Evolutionary conservation across 2,888 invertebrate species (phyloP).

Genomic region (Elgonia sp.): DNA sequence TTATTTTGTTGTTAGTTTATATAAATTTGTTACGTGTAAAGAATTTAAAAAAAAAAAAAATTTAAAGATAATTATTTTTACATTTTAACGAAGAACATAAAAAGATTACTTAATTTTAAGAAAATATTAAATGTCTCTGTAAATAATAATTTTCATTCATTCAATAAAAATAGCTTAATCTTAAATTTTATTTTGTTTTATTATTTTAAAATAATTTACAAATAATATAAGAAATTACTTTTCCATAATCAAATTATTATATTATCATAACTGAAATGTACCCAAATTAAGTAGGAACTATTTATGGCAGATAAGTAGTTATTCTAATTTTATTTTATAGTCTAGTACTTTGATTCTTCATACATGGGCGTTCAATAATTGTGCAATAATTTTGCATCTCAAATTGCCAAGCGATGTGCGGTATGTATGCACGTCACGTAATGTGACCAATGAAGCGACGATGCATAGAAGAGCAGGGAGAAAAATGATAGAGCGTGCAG

Average conservation of each 20-base stretch:
- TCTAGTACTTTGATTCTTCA: slow-evolving; percentile 48
- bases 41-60: too few relatives aligned
- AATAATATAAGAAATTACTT: not conserved
- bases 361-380: slow-evolving; percentile 63
- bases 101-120: too few relatives aligned
- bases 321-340: slow-evolving; percentile 28
- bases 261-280: not conserved
- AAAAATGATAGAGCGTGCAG: slow-evolving; percentile 74
- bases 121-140: too few relatives aligned
- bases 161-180: too few relatives aligned
- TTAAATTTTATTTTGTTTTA: not conserved
- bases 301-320: slow-evolving; percentile 11
- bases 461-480: slow-evolving; percentile 72
- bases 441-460: slow-evolving; percentile 77
- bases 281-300: slow-evolving; percentile 9
- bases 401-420: slow-evolving; percentile 58
- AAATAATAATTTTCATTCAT: too few relatives aligned
- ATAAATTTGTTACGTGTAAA: too few relatives aligned
- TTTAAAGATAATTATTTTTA: too few relatives aligned
- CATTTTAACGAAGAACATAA: too few relatives aligned
- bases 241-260: slow-evolving; percentile 3
- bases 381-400: slow-evolving; percentile 64
- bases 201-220: not conserved
- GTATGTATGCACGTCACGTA: slow-evolving; percentile 75
- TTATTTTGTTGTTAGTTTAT: too few relatives aligned